Evolutionary conservation across 2,888 invertebrate species (phyloP).

Genomic region (Agrilus mali): DNA sequence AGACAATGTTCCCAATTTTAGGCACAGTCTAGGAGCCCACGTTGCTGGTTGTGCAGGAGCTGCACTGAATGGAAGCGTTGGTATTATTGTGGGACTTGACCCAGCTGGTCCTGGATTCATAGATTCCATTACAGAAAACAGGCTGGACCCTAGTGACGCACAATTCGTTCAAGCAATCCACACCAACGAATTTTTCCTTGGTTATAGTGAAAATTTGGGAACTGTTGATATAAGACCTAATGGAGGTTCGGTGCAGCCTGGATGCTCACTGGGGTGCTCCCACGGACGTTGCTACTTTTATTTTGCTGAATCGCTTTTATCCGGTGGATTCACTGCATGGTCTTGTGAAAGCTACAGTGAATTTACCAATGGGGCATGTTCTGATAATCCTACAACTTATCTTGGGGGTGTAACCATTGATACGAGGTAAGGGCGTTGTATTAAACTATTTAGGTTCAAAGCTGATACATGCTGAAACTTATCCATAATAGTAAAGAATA

Average conservation of each 20-base stretch:
- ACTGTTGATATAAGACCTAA: conserved; percentile 29
- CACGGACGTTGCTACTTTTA: conserved; percentile 33
- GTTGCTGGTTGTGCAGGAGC: conserved; percentile 23
- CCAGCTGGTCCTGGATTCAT: conserved; percentile 25
- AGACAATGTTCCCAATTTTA: too few relatives aligned
- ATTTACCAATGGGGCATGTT: conserved; percentile 15
- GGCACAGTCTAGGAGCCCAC: conserved; percentile 26
- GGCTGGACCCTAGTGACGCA: conserved; percentile 25
- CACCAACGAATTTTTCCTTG: conserved; percentile 18
- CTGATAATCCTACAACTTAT: conserved; percentile 9
- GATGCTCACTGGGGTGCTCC: conserved; percentile 31
- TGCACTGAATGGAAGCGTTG: conserved; percentile 15
- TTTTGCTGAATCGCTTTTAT: conserved; percentile 32
- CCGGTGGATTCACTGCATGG: conserved; percentile 21
- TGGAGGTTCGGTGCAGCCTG: conserved; percentile 27
- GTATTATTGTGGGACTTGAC: conserved; percentile 26
- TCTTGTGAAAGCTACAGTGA: conserved; percentile 14
- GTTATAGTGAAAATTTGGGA: conserved; percentile 21
- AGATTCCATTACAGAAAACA: conserved; percentile 12
- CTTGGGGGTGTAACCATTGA: conserved; percentile 16
- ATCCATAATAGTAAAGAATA: too few relatives aligned
- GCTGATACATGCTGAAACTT: too few relatives aligned
- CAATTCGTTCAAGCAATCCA: conserved; percentile 28
- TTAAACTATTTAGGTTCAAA: too few relatives aligned
- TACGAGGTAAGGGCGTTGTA: conserved; percentile 5